Conservation (phyloP, 2,797 vertebrate species). For the Threskiornis aethiopicus region DNA sequence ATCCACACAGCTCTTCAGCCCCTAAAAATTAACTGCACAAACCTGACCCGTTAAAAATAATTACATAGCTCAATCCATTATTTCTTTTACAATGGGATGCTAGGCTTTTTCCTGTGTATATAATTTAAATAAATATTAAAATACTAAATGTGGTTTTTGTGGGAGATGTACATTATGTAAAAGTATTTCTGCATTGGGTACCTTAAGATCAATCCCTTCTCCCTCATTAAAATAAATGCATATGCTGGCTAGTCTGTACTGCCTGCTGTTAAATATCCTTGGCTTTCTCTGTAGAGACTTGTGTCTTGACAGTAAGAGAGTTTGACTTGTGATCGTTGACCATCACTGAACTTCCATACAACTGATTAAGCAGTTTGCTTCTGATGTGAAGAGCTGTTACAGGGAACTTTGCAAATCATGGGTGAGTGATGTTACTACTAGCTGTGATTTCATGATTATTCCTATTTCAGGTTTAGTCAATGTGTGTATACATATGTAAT, state of each 20-base stretch:
- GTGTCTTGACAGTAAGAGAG: neutral
- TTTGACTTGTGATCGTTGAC: neutral
- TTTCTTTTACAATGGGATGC: neutral
- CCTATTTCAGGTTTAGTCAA: neutral
- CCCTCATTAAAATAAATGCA: neutral
- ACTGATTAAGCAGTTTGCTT: neutral
- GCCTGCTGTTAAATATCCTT: neutral
- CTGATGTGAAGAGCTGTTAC: neutral
- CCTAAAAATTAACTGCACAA: neutral
- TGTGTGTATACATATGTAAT: neutral
- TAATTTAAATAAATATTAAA: neutral
- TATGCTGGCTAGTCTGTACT: neutral
- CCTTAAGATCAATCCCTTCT: neutral
- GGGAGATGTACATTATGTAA: neutral
- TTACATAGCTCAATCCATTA: neutral
- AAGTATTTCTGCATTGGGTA: neutral
- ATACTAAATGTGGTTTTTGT: neutral
- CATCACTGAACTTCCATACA: neutral
- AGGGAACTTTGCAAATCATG: neutral
- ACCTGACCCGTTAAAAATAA: neutral
- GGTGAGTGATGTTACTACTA: neutral
- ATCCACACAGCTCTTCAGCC: neutral
- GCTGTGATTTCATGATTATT: neutral
- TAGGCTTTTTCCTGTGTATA: neutral
- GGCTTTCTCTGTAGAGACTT: neutral